Conservation (phyloP, 2,888 invertebrate species). For the Spilarctia lutea region DNA sequence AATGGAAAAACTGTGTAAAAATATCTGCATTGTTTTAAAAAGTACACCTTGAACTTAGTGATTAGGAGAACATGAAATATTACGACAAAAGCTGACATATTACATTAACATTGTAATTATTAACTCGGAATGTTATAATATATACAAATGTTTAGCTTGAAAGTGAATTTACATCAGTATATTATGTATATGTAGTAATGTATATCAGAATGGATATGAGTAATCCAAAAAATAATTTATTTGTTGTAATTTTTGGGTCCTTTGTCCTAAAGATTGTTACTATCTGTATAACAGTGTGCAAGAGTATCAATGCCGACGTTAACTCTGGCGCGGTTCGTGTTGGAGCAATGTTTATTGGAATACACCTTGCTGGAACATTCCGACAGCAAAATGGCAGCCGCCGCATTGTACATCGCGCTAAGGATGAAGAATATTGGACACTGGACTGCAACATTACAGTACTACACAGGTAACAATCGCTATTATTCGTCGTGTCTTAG, state of each 20-base stretch:
- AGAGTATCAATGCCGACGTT: conserved; percentile 96
- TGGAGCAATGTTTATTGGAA: conserved; percentile 97
- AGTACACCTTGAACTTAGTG: no score
- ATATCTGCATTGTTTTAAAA: no score
- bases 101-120: no score
- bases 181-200: no score
- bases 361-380: conserved; percentile 92
- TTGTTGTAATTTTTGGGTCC: neutral
- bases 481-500: neutral
- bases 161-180: no score
- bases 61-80: no score
- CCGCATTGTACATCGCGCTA: conserved; percentile 94
- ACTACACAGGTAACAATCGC: conserved; percentile 89
- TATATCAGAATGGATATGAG: no score
- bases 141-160: no score
- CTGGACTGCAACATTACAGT: conserved; percentile 92
- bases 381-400: conserved; percentile 97
- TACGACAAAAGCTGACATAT: no score
- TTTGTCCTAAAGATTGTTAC: neutral
- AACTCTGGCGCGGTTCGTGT: conserved; percentile 97
- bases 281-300: conserved; percentile 87
- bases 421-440: conserved; percentile 92
- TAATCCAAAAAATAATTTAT: neutral
- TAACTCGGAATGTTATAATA: no score
- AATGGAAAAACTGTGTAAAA: no score